Evolutionary conservation across 1,140 invertebrate species (phyloP).

Genomic region (Macrotrachela quadricornifera): DNA sequence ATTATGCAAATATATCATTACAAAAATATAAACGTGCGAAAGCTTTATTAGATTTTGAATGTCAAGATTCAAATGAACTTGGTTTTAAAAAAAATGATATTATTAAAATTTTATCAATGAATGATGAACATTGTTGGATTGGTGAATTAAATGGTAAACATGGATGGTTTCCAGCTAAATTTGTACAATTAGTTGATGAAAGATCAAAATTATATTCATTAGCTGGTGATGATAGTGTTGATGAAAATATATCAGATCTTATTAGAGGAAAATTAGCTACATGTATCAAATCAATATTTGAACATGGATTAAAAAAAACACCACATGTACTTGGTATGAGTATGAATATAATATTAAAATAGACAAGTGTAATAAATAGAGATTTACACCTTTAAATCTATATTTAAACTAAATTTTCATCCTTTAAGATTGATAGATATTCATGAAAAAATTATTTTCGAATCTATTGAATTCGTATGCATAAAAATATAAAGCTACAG

Average conservation of each 20-base stretch:
- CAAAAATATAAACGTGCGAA: slow-evolving; percentile 71
- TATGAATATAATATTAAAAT: neutral
- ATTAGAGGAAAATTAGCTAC: slow-evolving; percentile 73
- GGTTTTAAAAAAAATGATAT: slow-evolving; percentile 95
- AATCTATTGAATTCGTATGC: too few species aligned
- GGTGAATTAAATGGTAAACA: slow-evolving; percentile 87
- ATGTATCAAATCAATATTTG: slow-evolving; percentile 72
- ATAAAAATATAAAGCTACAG: too few species aligned
- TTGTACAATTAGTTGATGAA: slow-evolving; percentile 87
- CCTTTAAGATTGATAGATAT: too few species aligned
- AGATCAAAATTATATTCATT: slow-evolving; percentile 69
- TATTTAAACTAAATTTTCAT: too few species aligned
- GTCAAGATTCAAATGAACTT: slow-evolving; percentile 90
- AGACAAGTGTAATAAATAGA: too few species aligned
- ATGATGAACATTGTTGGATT: slow-evolving; percentile 98
- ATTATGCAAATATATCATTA: slow-evolving; percentile 27
- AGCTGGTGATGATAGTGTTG: slow-evolving; percentile 87
- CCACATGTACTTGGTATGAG: slow-evolving; percentile 39
- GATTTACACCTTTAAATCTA: too few species aligned
- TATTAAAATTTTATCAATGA: slow-evolving; percentile 73
- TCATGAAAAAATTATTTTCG: too few species aligned
- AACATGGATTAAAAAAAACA: slow-evolving; percentile 81
- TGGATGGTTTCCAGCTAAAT: slow-evolving; percentile 98
- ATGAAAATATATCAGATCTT: slow-evolving; percentile 80
- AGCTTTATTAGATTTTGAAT: slow-evolving; percentile 84